phyloP scores from a whole-genome alignment of 2,888 invertebrate genomes.

The Liodrosophila aerea region DNA sequence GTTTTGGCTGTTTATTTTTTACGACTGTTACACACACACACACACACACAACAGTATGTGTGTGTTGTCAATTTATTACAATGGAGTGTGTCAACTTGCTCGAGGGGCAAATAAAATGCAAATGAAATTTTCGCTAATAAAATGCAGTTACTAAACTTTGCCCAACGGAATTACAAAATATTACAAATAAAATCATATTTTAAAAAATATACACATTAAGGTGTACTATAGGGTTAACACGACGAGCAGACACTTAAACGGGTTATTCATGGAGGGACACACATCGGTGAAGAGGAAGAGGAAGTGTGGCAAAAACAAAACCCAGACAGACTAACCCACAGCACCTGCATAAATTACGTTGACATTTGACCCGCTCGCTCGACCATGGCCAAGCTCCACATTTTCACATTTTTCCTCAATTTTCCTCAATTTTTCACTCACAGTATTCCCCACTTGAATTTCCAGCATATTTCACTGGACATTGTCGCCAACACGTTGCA shows the following conservation, averaged over 20 bases:
- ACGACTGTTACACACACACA: conserved; percentile 11
- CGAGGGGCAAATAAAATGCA: conserved; percentile 68
- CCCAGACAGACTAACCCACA: conserved; percentile 3
- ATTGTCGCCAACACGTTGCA: not conserved
- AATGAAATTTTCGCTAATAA: conserved; percentile 74
- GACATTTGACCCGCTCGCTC: conserved; percentile 52
- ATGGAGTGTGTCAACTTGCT: conserved; percentile 44
- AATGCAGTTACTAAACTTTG: conserved; percentile 70
- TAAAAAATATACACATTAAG: no score
- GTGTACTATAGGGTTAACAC: conserved; percentile 29
- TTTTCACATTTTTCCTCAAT: conserved; percentile 13
- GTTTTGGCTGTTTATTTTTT: conserved; percentile 56
- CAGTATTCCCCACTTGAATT: not conserved
- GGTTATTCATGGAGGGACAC: conserved; percentile 53
- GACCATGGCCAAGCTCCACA: conserved; percentile 26
- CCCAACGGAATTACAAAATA: conserved; percentile 39
- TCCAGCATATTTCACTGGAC: not conserved
- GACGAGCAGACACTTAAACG: conserved; percentile 46
- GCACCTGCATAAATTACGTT: conserved; percentile 64
- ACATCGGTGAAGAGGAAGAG: no score
- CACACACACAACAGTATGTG: not conserved
- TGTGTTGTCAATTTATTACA: conserved; percentile 57
- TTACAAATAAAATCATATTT: conserved; percentile 4
- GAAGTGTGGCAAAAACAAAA: conserved; percentile 7
- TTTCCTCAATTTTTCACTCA: not conserved